These are phyloP conservation scores for Hesperia comma DNA, from an alignment of 2,888 invertebrate genomes.

Conservation along the genomic window DNA sequence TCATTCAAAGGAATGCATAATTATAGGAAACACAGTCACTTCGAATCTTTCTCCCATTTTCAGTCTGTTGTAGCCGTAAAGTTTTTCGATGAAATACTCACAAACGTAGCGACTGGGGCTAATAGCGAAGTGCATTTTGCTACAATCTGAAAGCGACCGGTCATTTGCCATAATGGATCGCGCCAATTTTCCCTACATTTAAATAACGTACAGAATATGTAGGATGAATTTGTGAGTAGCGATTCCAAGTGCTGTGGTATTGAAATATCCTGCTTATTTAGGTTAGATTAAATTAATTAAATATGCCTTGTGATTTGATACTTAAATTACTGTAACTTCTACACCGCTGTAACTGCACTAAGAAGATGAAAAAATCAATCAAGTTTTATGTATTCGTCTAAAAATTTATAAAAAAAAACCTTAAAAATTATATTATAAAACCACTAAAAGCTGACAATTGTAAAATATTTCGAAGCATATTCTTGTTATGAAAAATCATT, in stretches of 20 bases:
- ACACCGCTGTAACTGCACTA: too few relatives aligned
- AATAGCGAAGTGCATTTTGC: slow-evolving; percentile 57
- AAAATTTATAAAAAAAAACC: too few relatives aligned
- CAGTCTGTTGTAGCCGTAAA: slow-evolving; percentile 37
- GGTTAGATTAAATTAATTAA: background rate
- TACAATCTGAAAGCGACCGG: slow-evolving; percentile 57
- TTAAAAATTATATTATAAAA: too few relatives aligned
- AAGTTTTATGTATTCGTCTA: too few relatives aligned
- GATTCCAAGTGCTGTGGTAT: background rate
- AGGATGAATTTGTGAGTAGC: slow-evolving; percentile 21
- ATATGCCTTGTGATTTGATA: too few relatives aligned
- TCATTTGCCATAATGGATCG: slow-evolving; percentile 62
- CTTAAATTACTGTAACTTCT: too few relatives aligned
- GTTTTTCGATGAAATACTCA: slow-evolving; percentile 52
- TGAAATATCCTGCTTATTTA: background rate
- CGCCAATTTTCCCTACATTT: slow-evolving; percentile 56
- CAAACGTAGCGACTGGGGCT: slow-evolving; percentile 58
- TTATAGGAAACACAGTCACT: slow-evolving; percentile 27
- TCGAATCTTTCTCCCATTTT: slow-evolving; percentile 12
- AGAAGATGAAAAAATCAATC: too few relatives aligned
- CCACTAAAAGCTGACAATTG: background rate
- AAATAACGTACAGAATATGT: slow-evolving; percentile 42
- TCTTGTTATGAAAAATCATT: background rate
- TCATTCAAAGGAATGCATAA: slow-evolving; percentile 33
- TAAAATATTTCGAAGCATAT: background rate